Base-by-base conservation (phyloP, 2,888 invertebrate species). In the Caenorhabditis sulstoni region DNA sequence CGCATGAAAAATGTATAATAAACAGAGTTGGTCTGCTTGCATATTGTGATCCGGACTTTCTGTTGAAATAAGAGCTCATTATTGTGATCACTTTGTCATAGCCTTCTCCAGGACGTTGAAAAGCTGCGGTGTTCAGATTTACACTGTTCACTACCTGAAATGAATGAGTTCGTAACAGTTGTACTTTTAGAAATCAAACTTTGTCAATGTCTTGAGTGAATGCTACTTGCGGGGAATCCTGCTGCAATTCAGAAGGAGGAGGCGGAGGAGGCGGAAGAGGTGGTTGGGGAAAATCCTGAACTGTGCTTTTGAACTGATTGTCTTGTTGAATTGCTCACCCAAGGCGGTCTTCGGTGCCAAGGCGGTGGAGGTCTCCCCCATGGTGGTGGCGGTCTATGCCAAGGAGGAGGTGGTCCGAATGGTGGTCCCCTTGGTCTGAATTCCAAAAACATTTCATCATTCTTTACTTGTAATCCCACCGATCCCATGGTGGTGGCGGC, bases 71-170 rank as follows among this genome's bases (percentile, higher is more conserved):
- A 0, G 73, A 52, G 8, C 70, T 67, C 79, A 84, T 76, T 5
- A 81, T 55, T 22, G 70, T 64, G 5, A 84, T 65, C 3, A 86
- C 86, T 52, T 78, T 70, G 20, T 81, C 82, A 53, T 85, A 85
- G 45, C 81, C 79, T 52, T 84, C 80, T 11, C 85, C 85, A 0
- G 80, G 79, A 23, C 67, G 39, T 37, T 76, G 76, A 57, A 83
- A 85, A 3, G 81, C 82, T 0, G 76, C 67, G 0, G 78, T 81
- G 47, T 74, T 65, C 16, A 22, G 29, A 41, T 85, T 79, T 0
- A 85, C 75, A 66, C 71, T 77, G n/a, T 73, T 73, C 9, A 85
- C 81, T 14, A 82, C 70, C 84, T 84, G 50, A 77, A 53, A 23
- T 35, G 7, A 37, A 22, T 35, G n/a, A n/a, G n/a, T n/a, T n/a